Evolutionary conservation across 2,113 vertebrate genomes (phyloP).

Genomic region (Erinaceus europaeus): DNA sequence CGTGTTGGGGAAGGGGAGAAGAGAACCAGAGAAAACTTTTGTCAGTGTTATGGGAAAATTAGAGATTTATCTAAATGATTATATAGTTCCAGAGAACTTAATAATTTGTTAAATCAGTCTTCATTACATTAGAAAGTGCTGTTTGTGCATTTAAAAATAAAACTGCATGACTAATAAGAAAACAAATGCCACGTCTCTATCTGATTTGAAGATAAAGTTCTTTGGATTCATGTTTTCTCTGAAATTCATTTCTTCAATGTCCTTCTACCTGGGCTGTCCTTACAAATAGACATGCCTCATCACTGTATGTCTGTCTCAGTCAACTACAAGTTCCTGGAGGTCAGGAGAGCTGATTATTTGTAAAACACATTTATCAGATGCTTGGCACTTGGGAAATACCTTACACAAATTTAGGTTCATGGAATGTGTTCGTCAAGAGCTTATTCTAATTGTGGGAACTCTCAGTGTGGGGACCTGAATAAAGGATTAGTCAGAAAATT

Average conservation of each 20-base stretch:
- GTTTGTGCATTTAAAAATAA: conserved; percentile 45
- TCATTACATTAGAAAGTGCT: conserved; percentile 6
- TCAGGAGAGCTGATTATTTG: neutral
- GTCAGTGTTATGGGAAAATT: neutral
- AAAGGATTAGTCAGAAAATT: conserved; percentile 23
- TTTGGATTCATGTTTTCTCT: neutral
- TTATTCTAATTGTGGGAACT: conserved; percentile 5
- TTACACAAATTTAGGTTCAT: conserved; percentile 27
- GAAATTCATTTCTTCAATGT: neutral
- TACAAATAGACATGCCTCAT: neutral
- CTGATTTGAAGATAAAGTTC: conserved; percentile 45
- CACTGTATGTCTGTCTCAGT: neutral
- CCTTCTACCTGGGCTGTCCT: neutral
- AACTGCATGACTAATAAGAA: conserved; percentile 20
- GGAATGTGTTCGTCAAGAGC: neutral
- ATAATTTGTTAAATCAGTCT: neutral
- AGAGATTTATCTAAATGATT: conserved; percentile 21
- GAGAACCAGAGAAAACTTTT: neutral
- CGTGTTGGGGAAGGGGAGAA: neutral
- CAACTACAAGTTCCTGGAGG: conserved; percentile 6
- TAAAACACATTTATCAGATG: neutral
- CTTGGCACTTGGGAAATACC: neutral
- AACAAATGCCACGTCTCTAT: conserved; percentile 20
- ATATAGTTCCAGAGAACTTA: neutral
- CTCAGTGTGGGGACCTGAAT: neutral